Conservation (phyloP, 2,888 invertebrate genomes). For the Eretmocerus hayati region DNA sequence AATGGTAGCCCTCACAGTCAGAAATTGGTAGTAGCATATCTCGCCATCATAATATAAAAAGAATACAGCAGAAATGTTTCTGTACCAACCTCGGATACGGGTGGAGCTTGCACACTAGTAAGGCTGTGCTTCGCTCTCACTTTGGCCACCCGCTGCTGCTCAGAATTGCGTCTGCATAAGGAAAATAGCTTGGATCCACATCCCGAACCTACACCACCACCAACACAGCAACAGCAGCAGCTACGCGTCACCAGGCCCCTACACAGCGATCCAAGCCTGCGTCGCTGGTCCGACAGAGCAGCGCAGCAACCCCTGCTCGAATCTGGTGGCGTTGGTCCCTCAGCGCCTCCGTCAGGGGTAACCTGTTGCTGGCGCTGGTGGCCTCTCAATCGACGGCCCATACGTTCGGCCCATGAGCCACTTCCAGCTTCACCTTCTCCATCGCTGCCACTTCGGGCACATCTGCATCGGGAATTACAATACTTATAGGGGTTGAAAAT, state of each 20-base stretch:
- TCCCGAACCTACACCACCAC: slow-evolving; percentile 8
- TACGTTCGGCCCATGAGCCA: no score
- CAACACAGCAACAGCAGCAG: slow-evolving; percentile 12
- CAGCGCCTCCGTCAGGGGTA: neutral
- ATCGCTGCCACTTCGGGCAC: no score
- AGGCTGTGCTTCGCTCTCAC: slow-evolving; percentile 45
- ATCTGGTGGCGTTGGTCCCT: neutral
- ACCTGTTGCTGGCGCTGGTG: neutral
- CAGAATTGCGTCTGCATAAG: slow-evolving; percentile 17
- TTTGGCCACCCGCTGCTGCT: slow-evolving; percentile 33
- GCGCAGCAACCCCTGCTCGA: slow-evolving; percentile 16
- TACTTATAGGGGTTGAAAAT: no score
- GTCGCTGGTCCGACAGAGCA: slow-evolving; percentile 34
- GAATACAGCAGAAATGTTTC: no score
- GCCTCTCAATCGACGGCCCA: slow-evolving; percentile 1
- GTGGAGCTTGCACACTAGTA: slow-evolving; percentile 43
- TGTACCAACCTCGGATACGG: slow-evolving; percentile 39
- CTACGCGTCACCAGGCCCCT: slow-evolving; percentile 31
- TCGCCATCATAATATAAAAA: no score
- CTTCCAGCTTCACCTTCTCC: no score
- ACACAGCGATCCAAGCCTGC: slow-evolving; percentile 37
- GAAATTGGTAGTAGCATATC: no score
- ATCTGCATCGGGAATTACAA: no score
- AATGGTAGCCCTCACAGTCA: no score
- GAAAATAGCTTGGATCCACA: slow-evolving; percentile 8